Evolutionary conservation across 1,140 invertebrate species (phyloP).

Genomic region (Meloidogyne exigua): DNA sequence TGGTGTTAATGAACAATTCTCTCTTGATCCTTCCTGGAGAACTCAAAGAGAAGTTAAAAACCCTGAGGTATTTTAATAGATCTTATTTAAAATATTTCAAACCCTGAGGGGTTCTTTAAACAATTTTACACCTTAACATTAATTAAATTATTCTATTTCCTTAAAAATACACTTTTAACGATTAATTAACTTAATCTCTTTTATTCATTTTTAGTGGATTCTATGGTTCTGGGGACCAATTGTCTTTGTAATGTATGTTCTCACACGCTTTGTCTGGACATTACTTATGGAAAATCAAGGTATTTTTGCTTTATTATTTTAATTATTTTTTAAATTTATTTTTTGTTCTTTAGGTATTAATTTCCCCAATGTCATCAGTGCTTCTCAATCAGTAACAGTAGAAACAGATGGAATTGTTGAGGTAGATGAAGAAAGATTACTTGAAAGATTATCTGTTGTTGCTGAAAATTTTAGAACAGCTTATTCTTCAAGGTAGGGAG

Average conservation of each 20-base stretch:
- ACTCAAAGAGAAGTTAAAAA: conserved; percentile 34
- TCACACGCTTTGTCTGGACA: conserved; percentile 36
- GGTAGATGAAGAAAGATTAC: conserved; percentile 38
- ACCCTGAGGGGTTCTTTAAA: neutral
- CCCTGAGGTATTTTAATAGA: conserved; percentile 21
- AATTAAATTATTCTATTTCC: too few relatives aligned
- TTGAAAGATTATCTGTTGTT: conserved; percentile 30
- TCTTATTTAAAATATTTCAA: neutral
- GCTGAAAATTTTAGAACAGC: conserved; percentile 37
- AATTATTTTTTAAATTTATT: neutral
- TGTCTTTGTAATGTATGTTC: conserved; percentile 39
- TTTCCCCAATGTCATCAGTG: conserved; percentile 31
- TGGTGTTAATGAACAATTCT: conserved; percentile 32
- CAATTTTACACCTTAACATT: too few relatives aligned
- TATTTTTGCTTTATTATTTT: neutral
- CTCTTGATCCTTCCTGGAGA: conserved; percentile 26
- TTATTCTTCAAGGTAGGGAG: conserved; percentile 24
- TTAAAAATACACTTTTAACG: too few relatives aligned
- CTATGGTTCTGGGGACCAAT: conserved; percentile 40
- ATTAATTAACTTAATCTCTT: too few relatives aligned
- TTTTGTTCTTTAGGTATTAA: conserved; percentile 24
- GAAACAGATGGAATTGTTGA: conserved; percentile 36
- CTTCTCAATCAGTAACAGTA: conserved; percentile 14
- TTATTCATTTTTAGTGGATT: conserved; percentile 29
- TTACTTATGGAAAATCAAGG: conserved; percentile 37